phyloP scores from a whole-genome alignment of 2,888 invertebrate species.

The Allygus modestus region DNA sequence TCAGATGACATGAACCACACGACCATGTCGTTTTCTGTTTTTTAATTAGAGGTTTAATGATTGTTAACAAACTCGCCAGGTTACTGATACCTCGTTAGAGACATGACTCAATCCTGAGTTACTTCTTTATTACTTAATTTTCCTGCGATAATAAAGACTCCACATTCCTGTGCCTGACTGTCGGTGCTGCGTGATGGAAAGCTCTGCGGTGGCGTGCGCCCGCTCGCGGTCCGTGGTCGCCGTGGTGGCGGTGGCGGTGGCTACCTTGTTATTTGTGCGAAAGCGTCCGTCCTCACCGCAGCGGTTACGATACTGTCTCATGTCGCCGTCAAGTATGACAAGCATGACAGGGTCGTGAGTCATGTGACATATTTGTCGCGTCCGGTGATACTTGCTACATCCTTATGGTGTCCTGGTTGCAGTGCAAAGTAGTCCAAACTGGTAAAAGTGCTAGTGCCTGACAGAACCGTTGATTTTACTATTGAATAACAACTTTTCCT shows the following conservation, averaged over 20 bases:
- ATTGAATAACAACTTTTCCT: too few species aligned
- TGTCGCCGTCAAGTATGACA: not conserved
- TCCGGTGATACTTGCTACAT: not conserved
- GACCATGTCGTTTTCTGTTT: too few species aligned
- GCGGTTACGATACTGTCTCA: not conserved
- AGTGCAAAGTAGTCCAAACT: not conserved
- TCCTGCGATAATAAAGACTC: too few species aligned
- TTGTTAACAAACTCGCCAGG: too few species aligned
- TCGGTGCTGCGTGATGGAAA: conserved; percentile 1
- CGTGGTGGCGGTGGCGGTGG: not conserved
- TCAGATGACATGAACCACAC: too few species aligned
- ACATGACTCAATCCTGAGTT: too few species aligned
- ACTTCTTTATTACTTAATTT: too few species aligned
- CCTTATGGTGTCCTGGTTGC: not conserved
- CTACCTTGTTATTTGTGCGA: conserved; percentile 28
- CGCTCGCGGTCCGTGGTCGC: not conserved
- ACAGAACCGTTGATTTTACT: too few species aligned
- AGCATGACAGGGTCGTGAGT: not conserved
- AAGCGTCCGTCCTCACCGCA: conserved; percentile 6
- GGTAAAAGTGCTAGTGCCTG: not conserved
- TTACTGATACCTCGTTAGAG: too few species aligned
- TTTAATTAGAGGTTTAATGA: too few species aligned
- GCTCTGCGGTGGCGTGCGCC: not conserved
- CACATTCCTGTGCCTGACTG: not conserved
- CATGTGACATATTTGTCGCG: not conserved